Percentiles rank a stretch among this genome's conserved stretches.
These are phyloP conservation scores for Criorhina ranunculi DNA, from an alignment of 2,888 invertebrate genomes.

Conservation along the genomic window DNA sequence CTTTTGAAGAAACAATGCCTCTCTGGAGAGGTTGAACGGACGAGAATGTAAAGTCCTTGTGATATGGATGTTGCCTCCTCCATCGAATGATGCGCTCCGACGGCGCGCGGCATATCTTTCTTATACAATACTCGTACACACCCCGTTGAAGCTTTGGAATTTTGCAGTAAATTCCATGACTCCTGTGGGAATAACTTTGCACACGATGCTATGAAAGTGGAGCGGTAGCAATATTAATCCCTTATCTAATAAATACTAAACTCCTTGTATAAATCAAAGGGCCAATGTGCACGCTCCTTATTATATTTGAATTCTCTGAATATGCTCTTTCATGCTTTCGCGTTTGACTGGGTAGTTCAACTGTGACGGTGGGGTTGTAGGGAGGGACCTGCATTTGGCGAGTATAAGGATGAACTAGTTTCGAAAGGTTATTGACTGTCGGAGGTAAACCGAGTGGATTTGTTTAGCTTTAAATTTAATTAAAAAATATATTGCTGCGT, in stretches of 20 bases:
- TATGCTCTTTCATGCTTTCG: slow-evolving; percentile 28
- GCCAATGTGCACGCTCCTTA: slow-evolving; percentile 10
- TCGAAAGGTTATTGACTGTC: no score
- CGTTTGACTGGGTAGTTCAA: background rate
- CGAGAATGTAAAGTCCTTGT: background rate
- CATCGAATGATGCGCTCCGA: background rate
- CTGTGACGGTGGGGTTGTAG: no score
- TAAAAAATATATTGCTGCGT: no score
- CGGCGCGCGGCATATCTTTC: slow-evolving; percentile 10
- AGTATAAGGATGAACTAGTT: no score
- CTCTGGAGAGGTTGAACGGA: slow-evolving; percentile 20
- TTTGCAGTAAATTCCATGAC: slow-evolving; percentile 43
- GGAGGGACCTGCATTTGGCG: no score
- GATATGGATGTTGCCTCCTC: background rate
- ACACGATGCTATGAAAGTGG: background rate
- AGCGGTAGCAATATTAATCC: slow-evolving; percentile 48
- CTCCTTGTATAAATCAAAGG: slow-evolving; percentile 54
- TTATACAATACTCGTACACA: slow-evolving; percentile 27
- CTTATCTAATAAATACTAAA: slow-evolving; percentile 60
- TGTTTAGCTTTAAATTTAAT: no score
- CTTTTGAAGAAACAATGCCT: slow-evolving; percentile 32
- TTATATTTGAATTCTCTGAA: slow-evolving; percentile 16
- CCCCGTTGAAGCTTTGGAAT: slow-evolving; percentile 48
- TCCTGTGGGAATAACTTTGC: slow-evolving; percentile 37
- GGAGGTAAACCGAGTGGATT: no score